A percentile compares a stretch with the other conserved stretches of the same genome.
Conservation (phyloP, 2,797 vertebrate species). For the Semotilus atromaculatus region DNA sequence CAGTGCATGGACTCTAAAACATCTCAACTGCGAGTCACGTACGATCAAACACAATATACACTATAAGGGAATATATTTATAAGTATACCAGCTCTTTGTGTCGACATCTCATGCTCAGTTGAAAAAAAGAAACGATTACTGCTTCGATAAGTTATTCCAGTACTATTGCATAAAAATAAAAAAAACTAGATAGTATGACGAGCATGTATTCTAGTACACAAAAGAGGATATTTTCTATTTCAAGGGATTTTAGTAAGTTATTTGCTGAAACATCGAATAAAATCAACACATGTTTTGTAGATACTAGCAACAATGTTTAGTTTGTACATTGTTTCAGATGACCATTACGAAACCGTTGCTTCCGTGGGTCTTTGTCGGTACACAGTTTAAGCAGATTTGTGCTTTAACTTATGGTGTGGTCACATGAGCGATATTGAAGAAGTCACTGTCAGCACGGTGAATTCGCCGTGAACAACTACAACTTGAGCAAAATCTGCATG, state of each 20-base stretch:
- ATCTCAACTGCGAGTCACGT: constrained; percentile 66
- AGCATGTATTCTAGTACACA: constrained; percentile 82
- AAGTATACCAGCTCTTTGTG: constrained; percentile 72
- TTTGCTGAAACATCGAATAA: constrained; percentile 79
- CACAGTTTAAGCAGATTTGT: constrained; percentile 38
- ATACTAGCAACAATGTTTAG: constrained; percentile 70
- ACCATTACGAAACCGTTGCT: constrained; percentile 52
- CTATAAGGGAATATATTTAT: constrained; percentile 69
- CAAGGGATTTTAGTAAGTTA: constrained; percentile 80
- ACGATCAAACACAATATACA: constrained; percentile 71
- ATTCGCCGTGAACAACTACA: not conserved
- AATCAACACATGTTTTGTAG: constrained; percentile 79
- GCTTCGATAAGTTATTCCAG: constrained; percentile 73
- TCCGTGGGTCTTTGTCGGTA: constrained; percentile 26
- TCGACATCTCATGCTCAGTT: constrained; percentile 72
- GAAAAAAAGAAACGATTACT: constrained; percentile 61
- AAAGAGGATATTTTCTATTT: constrained; percentile 84
- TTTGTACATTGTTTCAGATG: constrained; percentile 60
- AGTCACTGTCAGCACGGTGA: not conserved
- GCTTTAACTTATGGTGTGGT: constrained; percentile 13
- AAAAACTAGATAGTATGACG: constrained; percentile 72
- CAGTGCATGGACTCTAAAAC: constrained; percentile 80
- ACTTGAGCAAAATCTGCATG: not conserved
- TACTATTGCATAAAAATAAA: constrained; percentile 74
- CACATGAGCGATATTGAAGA: not conserved